These are phyloP conservation scores for Brachypterus glaber DNA, from an alignment of 2,888 invertebrate genomes.

Conservation along the genomic window DNA sequence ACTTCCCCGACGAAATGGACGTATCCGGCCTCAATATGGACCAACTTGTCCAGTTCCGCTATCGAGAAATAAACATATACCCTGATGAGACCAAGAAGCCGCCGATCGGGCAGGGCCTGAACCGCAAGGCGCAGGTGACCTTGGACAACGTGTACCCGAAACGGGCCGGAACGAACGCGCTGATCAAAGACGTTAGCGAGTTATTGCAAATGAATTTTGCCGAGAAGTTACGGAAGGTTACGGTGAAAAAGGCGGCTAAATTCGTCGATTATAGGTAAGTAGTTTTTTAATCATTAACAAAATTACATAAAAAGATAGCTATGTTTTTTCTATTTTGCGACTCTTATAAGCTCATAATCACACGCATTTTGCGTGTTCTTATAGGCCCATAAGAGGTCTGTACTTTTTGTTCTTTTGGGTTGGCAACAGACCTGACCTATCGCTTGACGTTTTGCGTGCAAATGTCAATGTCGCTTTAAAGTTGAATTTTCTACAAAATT, in stretches of 20 bases:
- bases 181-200: constrained; percentile 71
- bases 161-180: constrained; percentile 69
- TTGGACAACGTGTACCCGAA: constrained; percentile 91
- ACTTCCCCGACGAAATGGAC: constrained; percentile 75
- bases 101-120: constrained; percentile 72
- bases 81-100: constrained; percentile 87
- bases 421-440: no score
- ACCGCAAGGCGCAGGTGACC: constrained; percentile 84
- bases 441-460: no score
- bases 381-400: no score
- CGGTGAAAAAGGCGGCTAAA: constrained; percentile 77
- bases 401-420: no score
- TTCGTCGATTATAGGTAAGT: constrained; percentile 96
- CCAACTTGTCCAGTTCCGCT: constrained; percentile 80
- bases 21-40: constrained; percentile 80
- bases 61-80: constrained; percentile 92
- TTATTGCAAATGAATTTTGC: constrained; percentile 76
- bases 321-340: no score
- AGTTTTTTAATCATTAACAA: no score
- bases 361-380: no score
- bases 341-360: no score
- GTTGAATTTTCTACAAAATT: no score
- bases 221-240: constrained; percentile 71
- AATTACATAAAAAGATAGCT: no score
- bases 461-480: no score